These are phyloP conservation scores for Anneissia japonica DNA, from an alignment of 35 echinoderm and acorn worm genomes.

Conservation along the genomic window DNA sequence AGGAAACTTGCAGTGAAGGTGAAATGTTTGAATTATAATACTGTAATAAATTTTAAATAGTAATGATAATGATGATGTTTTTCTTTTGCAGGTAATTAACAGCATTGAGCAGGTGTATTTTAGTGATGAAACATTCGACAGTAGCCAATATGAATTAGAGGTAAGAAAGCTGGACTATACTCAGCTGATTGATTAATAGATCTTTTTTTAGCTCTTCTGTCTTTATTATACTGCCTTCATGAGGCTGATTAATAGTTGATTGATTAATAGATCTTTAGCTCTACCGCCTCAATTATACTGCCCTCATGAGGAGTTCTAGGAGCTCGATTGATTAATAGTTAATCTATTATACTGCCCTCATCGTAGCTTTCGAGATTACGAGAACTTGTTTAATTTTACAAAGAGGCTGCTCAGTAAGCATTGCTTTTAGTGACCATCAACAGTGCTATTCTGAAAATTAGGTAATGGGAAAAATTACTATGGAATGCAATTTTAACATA, in stretches of 20 bases:
- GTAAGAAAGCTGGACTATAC: conserved; percentile 14
- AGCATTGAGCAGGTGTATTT: conserved; percentile 93
- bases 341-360: neutral
- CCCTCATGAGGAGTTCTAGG: too few species aligned
- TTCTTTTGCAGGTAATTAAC: conserved; percentile 56
- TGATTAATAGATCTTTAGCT: too few species aligned
- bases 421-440: too few species aligned
- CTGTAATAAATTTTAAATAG: neutral
- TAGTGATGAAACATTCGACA: conserved; percentile 80
- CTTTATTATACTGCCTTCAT: too few species aligned
- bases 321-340: neutral
- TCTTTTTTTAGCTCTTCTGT: too few species aligned
- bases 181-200: too few species aligned
- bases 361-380: too few species aligned
- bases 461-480: neutral
- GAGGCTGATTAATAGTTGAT: too few species aligned
- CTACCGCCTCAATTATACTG: too few species aligned
- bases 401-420: too few species aligned
- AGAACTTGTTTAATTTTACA: too few species aligned
- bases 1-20: neutral
- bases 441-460: too few species aligned
- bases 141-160: conserved; percentile 74
- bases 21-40: neutral
- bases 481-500: neutral
- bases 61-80: neutral